Evolutionary conservation across 2,888 invertebrate species (phyloP).

Genomic region (Melinaea menophilus): DNA sequence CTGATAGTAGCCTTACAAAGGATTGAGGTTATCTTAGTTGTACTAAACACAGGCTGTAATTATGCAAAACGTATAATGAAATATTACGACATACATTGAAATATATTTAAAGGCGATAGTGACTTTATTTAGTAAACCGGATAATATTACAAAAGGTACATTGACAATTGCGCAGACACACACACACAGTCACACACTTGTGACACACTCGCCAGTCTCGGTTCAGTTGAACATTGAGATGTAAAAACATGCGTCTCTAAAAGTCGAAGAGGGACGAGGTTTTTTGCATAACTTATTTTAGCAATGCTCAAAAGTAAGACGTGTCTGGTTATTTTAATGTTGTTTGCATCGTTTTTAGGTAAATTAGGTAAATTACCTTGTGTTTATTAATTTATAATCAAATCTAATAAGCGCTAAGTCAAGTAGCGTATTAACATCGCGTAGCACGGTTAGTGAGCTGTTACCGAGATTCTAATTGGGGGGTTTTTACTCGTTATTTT

Average conservation of each 20-base stretch:
- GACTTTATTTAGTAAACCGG: constrained; percentile 10
- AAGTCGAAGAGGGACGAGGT: constrained; percentile 27
- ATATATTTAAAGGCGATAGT: background rate
- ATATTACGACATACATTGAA: background rate
- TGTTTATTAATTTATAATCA: background rate
- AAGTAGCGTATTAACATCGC: too few species aligned
- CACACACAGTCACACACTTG: constrained; percentile 17
- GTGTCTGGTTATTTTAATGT: constrained; percentile 1
- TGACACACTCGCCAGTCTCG: constrained; percentile 25
- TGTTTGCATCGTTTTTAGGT: background rate
- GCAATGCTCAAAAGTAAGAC: constrained; percentile 1
- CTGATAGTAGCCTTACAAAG: background rate
- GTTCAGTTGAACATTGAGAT: constrained; percentile 25
- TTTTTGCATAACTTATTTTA: constrained; percentile 20
- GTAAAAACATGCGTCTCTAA: constrained; percentile 28
- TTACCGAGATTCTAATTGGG: too few species aligned
- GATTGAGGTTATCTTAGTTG: constrained; percentile 2
- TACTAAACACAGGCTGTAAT: background rate
- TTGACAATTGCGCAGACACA: constrained; percentile 25
- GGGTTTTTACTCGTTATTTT: too few species aligned
- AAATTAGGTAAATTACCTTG: background rate
- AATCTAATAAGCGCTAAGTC: too few species aligned
- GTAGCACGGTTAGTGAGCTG: too few species aligned
- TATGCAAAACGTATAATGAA: background rate
- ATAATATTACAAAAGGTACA: constrained; percentile 21